These are phyloP conservation scores for Dipus sagitta DNA, from an alignment of 2,797 vertebrate genomes.

Conservation along the genomic window DNA sequence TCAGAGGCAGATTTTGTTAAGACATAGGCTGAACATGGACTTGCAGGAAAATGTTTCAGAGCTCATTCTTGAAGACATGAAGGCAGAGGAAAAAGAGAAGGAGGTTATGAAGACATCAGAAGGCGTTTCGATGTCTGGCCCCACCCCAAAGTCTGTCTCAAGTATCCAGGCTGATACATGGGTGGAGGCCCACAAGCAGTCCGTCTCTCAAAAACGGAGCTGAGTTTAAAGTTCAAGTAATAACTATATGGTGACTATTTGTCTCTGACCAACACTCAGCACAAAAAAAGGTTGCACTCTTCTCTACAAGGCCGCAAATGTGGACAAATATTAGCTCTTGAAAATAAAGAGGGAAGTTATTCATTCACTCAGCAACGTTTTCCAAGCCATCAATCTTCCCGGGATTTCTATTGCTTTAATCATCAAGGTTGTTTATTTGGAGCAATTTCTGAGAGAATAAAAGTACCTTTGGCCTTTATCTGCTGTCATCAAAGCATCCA, in stretches of 20 bases:
- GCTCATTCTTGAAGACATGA: neutral
- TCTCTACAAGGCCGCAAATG: conserved; percentile 88
- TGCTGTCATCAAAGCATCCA: conserved; percentile 92
- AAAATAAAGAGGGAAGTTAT: conserved; percentile 90
- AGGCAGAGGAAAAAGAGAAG: neutral
- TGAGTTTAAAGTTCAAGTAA: conserved; percentile 87
- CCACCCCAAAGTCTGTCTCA: conserved; percentile 80
- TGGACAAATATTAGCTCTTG: conserved; percentile 90
- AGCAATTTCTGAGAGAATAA: conserved; percentile 91
- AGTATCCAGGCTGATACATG: conserved; percentile 78
- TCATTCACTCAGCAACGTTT: conserved; percentile 89
- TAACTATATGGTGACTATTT: conserved; percentile 88
- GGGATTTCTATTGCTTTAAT: conserved; percentile 91
- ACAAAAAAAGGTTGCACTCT: conserved; percentile 84
- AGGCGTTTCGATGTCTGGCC: conserved; percentile 68
- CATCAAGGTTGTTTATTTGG: conserved; percentile 91
- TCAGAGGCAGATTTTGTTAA: neutral
- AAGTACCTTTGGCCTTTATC: conserved; percentile 91
- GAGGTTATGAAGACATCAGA: conserved; percentile 77
- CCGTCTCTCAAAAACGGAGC: conserved; percentile 74
- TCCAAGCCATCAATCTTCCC: conserved; percentile 89
- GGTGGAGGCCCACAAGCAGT: conserved; percentile 65
- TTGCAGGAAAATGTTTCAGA: neutral
- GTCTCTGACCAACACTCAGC: conserved; percentile 90
- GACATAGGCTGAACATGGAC: neutral